Conservation (phyloP, 2,797 vertebrate species). For the Phoeniculus purpureus region DNA sequence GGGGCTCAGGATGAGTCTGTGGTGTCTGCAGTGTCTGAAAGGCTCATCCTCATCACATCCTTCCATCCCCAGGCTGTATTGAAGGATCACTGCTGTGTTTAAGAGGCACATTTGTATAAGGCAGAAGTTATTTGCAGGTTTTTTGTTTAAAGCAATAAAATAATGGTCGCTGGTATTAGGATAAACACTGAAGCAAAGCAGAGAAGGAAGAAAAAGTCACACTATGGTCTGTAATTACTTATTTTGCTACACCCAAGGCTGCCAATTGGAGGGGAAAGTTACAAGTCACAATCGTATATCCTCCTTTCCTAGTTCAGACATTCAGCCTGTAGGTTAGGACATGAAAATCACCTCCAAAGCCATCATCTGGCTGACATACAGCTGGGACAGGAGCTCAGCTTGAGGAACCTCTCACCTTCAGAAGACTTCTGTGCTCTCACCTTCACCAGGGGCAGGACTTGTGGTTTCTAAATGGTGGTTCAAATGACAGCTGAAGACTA, state of each 20-base stretch:
- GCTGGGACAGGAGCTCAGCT: not conserved
- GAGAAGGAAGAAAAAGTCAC: not conserved
- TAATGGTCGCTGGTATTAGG: not conserved
- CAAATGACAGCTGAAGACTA: too few relatives aligned
- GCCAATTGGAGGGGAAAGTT: not conserved
- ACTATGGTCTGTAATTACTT: too few relatives aligned
- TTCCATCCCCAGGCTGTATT: not conserved
- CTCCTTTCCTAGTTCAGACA: not conserved
- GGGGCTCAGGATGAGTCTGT: not conserved
- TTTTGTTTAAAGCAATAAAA: not conserved
- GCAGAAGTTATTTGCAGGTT: not conserved
- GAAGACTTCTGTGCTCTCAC: not conserved
- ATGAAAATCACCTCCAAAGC: not conserved
- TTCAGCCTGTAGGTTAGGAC: not conserved
- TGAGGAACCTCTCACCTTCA: not conserved
- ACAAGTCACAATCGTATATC: not conserved
- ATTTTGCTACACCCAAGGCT: not conserved
- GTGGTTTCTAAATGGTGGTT: not conserved
- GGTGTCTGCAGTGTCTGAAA: not conserved
- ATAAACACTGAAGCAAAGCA: not conserved
- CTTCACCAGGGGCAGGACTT: not conserved
- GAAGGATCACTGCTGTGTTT: not conserved
- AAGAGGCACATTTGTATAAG: not conserved
- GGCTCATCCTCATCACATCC: not conserved
- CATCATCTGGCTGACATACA: not conserved